Percentiles rank a stretch among this genome's conserved stretches.
These are phyloP conservation scores for Mohoua ochrocephala DNA, from an alignment of 2,113 vertebrate genomes.

Conservation along the genomic window DNA sequence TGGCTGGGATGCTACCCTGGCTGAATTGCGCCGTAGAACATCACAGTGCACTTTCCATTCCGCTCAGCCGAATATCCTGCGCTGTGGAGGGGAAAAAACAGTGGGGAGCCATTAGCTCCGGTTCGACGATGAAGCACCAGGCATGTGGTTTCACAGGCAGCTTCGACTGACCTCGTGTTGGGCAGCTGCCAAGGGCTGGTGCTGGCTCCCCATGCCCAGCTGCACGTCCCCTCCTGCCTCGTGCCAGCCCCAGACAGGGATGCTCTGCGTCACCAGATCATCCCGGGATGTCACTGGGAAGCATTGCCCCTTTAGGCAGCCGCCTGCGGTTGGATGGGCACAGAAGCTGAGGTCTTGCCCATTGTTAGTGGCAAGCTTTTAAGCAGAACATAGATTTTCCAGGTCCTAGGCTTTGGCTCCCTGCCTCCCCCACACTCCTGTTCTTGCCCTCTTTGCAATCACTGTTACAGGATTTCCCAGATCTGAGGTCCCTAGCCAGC, in stretches of 20 bases:
- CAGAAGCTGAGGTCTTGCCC: not conserved
- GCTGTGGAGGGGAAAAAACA: not conserved
- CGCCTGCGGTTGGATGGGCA: not conserved
- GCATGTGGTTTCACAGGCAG: not conserved
- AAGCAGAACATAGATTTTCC: not conserved
- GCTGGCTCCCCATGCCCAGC: not conserved
- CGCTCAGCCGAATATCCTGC: accelerated
- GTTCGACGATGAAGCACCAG: not conserved
- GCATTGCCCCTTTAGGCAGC: not conserved
- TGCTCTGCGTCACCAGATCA: not conserved
- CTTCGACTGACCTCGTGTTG: not conserved
- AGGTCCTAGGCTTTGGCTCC: not conserved
- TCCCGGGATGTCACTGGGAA: not conserved
- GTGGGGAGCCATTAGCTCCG: not conserved
- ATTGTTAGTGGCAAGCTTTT: not conserved
- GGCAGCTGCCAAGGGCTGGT: not conserved
- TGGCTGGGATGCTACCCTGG: not conserved
- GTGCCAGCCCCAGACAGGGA: not conserved
- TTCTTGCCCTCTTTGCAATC: not conserved
- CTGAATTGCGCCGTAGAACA: not conserved
- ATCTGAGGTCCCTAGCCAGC: not conserved
- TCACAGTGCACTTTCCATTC: not conserved
- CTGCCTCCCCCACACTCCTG: not conserved
- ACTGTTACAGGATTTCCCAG: not conserved
- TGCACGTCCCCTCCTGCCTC: not conserved